Evolutionary conservation across 2,888 invertebrate genomes (phyloP), one percentile per base, ranked within the genome.

Genomic region (Lithophane socia): DNA sequence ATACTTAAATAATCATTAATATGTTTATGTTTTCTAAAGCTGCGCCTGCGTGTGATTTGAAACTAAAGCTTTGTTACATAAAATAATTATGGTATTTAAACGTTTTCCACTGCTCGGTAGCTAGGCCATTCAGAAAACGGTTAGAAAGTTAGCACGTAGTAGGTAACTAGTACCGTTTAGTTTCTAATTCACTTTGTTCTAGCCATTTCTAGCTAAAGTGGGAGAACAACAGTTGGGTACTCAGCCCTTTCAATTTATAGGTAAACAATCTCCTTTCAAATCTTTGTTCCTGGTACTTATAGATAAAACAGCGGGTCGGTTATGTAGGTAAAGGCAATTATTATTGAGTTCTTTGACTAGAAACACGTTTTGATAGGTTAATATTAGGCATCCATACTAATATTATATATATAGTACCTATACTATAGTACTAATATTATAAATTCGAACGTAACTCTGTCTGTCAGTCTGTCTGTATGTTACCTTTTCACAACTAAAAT

Each of bases 211-310:
- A 67, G 52, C 7, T 60, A 66, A 74, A 78, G 65, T 78, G 44
- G 60, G 18, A 29, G 71, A 69, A 64, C 60, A 42, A 52, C 29
- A 61, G 54, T 42, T 16, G 4, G 37, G 37, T 37, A 5, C 37
- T 37, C 37, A 37, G 69, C 68, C 75, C 76, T 80, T 77, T 82
- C 44, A 13, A 56, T 64, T 80, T 78, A 67, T 67, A 10, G 44
- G 10, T 44, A 65, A 49, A 68, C 79, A 85, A 91, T 90, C 90
- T 86, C 91, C 90, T 91, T 91, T 91, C 90, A 78, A 92, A 93
- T 92, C 90, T 90, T 77, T 9, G 66, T 52, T 83, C 89, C 89
- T 90, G 75, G 88, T 90, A 88, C 80, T 72, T 65, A 18, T n/a
- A 69, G 21, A 65, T 47, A 24, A 54, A 66, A n/a, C 1, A 37